These are phyloP conservation scores for Periophthalmus modestus DNA, from an alignment of 2,113 vertebrate species.

Conservation along the genomic window DNA sequence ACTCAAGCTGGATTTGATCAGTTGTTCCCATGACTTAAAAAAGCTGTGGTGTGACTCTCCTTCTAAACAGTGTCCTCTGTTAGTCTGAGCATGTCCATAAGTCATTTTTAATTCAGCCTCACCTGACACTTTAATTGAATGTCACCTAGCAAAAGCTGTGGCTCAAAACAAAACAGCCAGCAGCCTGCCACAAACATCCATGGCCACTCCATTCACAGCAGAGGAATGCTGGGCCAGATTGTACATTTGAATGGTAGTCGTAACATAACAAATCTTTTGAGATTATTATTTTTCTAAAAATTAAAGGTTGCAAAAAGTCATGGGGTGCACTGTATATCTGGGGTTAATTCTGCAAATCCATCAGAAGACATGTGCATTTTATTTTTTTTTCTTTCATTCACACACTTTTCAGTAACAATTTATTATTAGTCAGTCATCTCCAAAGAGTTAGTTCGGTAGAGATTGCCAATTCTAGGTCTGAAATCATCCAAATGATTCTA, in stretches of 20 bases:
- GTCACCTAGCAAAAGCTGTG: slow-evolving; percentile 45
- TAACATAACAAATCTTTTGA: not conserved
- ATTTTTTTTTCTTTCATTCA: too few relatives aligned
- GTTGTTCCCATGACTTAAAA: slow-evolving; percentile 30
- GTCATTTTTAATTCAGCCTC: slow-evolving; percentile 63
- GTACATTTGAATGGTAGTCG: slow-evolving; percentile 50
- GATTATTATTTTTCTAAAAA: not conserved
- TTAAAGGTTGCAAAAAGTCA: not conserved
- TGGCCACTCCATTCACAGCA: slow-evolving; percentile 21
- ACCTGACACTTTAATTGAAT: slow-evolving; percentile 68
- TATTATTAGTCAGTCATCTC: too few relatives aligned
- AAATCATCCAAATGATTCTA: too few relatives aligned
- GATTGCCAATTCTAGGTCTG: too few relatives aligned
- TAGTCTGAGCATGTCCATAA: slow-evolving; percentile 30
- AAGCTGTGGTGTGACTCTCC: slow-evolving; percentile 35
- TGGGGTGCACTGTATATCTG: too few relatives aligned
- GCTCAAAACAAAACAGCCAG: slow-evolving; percentile 55
- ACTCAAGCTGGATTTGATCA: not conserved
- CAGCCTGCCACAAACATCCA: slow-evolving; percentile 43
- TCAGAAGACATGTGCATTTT: too few relatives aligned
- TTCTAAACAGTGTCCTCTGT: slow-evolving; percentile 14
- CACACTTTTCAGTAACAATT: too few relatives aligned
- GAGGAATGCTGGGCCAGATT: slow-evolving; percentile 17
- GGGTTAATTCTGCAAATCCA: too few relatives aligned
- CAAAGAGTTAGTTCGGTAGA: too few relatives aligned